A percentile compares a stretch with the other conserved stretches of the same genome.
phyloP scores from a whole-genome alignment of 2,888 invertebrate genomes.

The Esperia sulphurella region DNA sequence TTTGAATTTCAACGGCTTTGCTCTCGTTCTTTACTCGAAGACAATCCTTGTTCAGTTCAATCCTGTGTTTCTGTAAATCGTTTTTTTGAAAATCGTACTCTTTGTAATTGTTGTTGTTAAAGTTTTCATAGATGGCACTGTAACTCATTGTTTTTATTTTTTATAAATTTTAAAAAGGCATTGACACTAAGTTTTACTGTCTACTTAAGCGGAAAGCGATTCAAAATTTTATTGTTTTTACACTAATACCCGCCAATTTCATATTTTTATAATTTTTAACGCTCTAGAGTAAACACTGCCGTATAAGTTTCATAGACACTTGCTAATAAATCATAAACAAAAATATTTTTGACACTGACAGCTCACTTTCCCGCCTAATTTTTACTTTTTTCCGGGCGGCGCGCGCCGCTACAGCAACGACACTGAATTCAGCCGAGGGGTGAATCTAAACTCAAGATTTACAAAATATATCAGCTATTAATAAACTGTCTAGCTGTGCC shows the following conservation, averaged over 20 bases:
- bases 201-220: no score
- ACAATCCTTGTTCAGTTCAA: slow-evolving; percentile 24
- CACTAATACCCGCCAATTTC: no score
- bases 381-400: slow-evolving; percentile 59
- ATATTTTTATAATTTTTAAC: no score
- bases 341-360: slow-evolving; percentile 28
- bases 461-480: slow-evolving; percentile 72
- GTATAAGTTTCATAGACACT: no score
- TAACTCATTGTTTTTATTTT: slow-evolving; percentile 48
- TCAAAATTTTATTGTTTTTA: no score
- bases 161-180: neutral
- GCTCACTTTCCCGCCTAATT: slow-evolving; percentile 24
- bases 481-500: slow-evolving; percentile 66
- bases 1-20: slow-evolving; percentile 28
- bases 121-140: slow-evolving; percentile 45
- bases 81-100: slow-evolving; percentile 42
- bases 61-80: slow-evolving; percentile 29
- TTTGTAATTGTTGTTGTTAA: slow-evolving; percentile 32
- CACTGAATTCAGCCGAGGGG: slow-evolving; percentile 66
- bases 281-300: no score
- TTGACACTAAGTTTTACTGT: no score
- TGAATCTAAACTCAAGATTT: slow-evolving; percentile 59
- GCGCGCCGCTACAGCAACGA: slow-evolving; percentile 52
- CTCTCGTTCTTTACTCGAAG: slow-evolving; percentile 58
- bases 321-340: no score